A percentile compares a stretch with the other conserved stretches of the same genome.
These are phyloP conservation scores for Xyliphius kryptos DNA, from an alignment of 2,113 vertebrate genomes.

Conservation along the genomic window DNA sequence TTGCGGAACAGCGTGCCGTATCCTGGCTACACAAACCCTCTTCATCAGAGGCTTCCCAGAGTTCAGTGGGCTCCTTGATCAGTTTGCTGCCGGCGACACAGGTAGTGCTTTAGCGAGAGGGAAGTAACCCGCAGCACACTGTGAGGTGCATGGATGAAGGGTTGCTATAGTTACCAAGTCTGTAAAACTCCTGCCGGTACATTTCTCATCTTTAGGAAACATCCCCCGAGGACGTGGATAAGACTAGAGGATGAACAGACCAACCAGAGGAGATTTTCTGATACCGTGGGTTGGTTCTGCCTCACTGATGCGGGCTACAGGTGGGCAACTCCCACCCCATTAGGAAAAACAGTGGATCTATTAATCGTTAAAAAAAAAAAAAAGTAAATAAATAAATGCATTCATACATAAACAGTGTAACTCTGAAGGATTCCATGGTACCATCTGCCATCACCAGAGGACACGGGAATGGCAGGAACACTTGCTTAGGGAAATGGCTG, in stretches of 20 bases:
- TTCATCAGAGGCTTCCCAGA: not conserved
- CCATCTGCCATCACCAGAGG: too few species aligned
- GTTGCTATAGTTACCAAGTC: constrained; percentile 15
- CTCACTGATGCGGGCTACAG: not conserved
- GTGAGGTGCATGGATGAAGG: constrained; percentile 1
- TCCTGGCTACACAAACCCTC: not conserved
- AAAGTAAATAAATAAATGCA: not conserved
- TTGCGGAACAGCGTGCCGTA: not conserved
- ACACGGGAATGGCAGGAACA: too few species aligned
- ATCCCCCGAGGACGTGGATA: constrained; percentile 11
- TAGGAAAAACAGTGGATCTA: not conserved
- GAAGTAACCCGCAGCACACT: not conserved
- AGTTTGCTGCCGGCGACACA: constrained; percentile 8
- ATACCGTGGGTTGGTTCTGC: not conserved
- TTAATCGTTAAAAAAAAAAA: not conserved
- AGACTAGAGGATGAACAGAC: constrained; percentile 8
- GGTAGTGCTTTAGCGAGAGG: constrained; percentile 2
- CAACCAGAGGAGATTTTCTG: constrained; percentile 21
- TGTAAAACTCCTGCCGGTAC: constrained; percentile 3
- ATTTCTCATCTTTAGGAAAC: constrained; percentile 16
- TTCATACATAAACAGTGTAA: not conserved
- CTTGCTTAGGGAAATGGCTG: too few species aligned
- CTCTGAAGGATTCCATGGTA: too few species aligned
- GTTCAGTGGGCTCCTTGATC: not conserved
- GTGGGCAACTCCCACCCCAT: not conserved